Evolutionary conservation across 2,888 invertebrate species (phyloP), one percentile per base, ranked within the genome.

Genomic region (Stenichneumon culpator): DNA sequence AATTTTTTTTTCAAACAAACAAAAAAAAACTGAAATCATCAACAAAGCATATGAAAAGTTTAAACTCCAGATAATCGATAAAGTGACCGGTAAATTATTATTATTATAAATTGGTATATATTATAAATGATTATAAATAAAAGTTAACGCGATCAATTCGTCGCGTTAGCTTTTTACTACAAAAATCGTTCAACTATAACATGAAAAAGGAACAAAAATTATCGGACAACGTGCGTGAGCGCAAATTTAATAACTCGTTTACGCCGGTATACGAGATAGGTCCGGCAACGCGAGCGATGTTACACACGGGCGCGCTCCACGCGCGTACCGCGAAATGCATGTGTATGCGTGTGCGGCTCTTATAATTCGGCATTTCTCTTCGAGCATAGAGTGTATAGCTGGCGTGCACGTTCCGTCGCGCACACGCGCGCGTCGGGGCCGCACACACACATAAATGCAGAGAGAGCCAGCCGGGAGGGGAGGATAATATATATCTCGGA

Each of bases 321-420:
- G 19, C 36, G 39, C 28, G 39, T 52, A 47, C 70, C 63, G 47
- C 32, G 63, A 0, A 3, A 25, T 28, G 16, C 19, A 19, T 32
- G 25, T 54, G 25, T 11, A 32, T 25, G 39, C 32, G 44, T 22
- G 39, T 68, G 19, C 57, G 54, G 74, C 79, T 67, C 50, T 50
- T 16, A 85, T 75, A 85, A 85, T 85, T 82, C 79, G 85, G 85
- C 85, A 79, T 79, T 85, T 82, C 79, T 85, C 67, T 50, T 57
- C 80, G 68, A 57, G 63, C 39, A 78, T 52, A 68, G 77, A 22
- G 22, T 22, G 11, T 65, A 47, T 47, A 70, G 65, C 70, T 75
- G 75, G 79, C 82, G 79, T 52, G 85, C 82, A 82, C 74, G 79
- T 82, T 75, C 70, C 39, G 54, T 39, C 28, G 19, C 79, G 65